phyloP scores from a whole-genome alignment of 2,888 invertebrate genomes.

The Punctoribates punctum region DNA sequence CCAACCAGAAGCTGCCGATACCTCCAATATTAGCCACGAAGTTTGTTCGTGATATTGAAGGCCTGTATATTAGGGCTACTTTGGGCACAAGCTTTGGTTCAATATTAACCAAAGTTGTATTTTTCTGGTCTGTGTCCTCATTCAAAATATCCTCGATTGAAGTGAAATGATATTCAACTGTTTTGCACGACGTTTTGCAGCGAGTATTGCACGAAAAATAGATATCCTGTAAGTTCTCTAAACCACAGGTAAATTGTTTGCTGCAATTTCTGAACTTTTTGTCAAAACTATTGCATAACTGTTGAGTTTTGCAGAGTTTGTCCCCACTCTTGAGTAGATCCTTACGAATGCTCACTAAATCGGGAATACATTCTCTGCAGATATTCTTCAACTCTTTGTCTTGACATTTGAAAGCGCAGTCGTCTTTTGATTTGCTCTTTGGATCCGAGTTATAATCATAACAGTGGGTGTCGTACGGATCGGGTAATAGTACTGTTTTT shows the following conservation, averaged over 20 bases:
- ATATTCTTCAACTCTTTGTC: background rate
- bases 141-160: background rate
- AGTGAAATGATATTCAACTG: background rate
- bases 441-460: background rate
- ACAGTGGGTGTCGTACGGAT: background rate
- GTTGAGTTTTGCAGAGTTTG: background rate
- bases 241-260: background rate
- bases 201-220: background rate
- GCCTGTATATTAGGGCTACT: background rate
- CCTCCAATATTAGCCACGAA: background rate
- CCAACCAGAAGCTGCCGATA: slow-evolving; percentile 10
- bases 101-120: background rate
- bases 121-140: background rate
- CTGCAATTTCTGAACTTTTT: background rate
- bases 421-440: background rate
- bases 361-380: background rate
- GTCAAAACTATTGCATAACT: background rate
- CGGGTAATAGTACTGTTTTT: background rate
- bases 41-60: background rate
- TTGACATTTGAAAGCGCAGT: background rate
- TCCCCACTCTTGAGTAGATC: background rate
- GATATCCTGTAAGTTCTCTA: background rate
- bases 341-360: background rate
- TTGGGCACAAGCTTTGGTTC: background rate
- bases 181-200: background rate